Evolutionary conservation across 2,888 invertebrate genomes (phyloP).

Genomic region (Pandemis corylana): DNA sequence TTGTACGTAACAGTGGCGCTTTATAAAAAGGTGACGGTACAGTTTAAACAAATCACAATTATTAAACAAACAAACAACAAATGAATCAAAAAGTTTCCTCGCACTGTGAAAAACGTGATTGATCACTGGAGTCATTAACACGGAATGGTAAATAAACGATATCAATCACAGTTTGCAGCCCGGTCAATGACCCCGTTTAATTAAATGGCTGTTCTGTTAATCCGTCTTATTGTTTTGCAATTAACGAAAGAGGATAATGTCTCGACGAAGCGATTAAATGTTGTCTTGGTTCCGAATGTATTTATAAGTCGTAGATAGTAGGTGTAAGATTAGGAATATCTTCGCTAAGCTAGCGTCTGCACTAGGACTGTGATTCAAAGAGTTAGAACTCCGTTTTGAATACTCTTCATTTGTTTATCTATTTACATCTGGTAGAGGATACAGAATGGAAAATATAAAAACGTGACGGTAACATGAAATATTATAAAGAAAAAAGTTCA

Average conservation of each 20-base stretch:
- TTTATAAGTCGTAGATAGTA: not conserved
- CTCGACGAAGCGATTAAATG: not conserved
- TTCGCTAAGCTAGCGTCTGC: too few species aligned
- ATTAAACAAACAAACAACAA: not conserved
- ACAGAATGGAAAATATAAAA: too few species aligned
- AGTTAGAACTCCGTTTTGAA: too few species aligned
- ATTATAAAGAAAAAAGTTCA: not conserved
- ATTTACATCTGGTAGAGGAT: too few species aligned
- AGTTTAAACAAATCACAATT: not conserved
- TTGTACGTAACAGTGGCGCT: not conserved
- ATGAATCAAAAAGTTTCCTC: not conserved
- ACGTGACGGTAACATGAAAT: too few species aligned
- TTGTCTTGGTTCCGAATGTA: not conserved
- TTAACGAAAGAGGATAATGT: not conserved
- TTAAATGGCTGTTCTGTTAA: conserved; percentile 10
- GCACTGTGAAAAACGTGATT: conserved; percentile 12
- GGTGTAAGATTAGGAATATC: too few species aligned
- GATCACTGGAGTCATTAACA: conserved; percentile 10
- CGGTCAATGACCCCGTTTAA: conserved; percentile 25
- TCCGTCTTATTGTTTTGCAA: not conserved
- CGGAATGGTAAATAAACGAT: conserved; percentile 18
- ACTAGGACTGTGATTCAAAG: too few species aligned
- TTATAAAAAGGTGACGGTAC: not conserved
- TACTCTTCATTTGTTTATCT: too few species aligned
- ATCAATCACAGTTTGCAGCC: conserved; percentile 22